Conservation (phyloP, 2,113 vertebrate genomes). For the Pterocles gutturalis region DNA sequence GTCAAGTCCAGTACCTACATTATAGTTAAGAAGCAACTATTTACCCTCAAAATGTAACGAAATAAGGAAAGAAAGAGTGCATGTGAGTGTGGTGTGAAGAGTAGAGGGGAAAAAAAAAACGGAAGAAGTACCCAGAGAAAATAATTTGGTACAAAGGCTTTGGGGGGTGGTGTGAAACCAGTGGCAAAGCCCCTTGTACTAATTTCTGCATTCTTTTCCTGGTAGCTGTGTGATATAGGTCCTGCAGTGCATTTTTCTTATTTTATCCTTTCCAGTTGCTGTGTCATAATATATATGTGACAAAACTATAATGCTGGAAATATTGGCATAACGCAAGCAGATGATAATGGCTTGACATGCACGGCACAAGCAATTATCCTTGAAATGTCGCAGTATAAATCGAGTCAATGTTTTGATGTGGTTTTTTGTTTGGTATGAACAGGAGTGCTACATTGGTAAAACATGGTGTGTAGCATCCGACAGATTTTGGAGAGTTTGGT, state of each 20-base stretch:
- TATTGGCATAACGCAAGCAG: not conserved
- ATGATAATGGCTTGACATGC: not conserved
- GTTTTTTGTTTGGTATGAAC: not conserved
- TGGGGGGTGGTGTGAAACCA: not conserved
- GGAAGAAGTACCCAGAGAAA: not conserved
- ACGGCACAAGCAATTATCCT: not conserved
- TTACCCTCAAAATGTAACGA: slow-evolving; percentile 65
- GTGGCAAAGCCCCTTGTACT: not conserved
- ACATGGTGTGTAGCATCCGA: not conserved
- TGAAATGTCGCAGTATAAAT: not conserved
- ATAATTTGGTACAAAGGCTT: not conserved
- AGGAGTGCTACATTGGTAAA: not conserved
- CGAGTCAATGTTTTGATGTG: not conserved
- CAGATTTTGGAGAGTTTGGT: not conserved
- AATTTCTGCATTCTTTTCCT: not conserved
- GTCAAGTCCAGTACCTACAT: slow-evolving; percentile 85
- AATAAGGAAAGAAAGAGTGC: not conserved
- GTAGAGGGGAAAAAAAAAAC: not conserved
- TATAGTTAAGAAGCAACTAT: slow-evolving; percentile 80
- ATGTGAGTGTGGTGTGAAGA: not conserved
- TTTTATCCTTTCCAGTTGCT: not conserved
- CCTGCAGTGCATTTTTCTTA: not conserved
- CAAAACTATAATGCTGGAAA: not conserved
- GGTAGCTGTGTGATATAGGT: not conserved
- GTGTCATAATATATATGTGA: too few species aligned